Evolutionary conservation across 64 coral and sea anemone species (phyloP).

Genomic region (Hydrozoanthus tunicans): DNA sequence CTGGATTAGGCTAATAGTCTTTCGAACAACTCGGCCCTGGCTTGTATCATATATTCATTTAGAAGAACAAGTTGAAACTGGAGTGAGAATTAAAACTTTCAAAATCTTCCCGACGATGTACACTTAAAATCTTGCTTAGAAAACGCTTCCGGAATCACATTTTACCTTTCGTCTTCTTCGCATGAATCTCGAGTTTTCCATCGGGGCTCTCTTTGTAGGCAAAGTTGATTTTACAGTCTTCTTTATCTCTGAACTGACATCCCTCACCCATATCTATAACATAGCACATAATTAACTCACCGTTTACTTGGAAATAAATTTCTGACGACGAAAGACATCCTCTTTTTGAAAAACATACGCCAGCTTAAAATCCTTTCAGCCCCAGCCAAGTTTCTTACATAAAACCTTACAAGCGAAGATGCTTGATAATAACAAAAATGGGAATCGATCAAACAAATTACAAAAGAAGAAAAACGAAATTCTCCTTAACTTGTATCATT

Average conservation of each 20-base stretch:
- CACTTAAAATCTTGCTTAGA: neutral
- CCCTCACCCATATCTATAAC: conserved; percentile 81
- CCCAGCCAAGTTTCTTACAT: too few relatives aligned
- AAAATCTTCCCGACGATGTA: neutral
- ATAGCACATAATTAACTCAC: neutral
- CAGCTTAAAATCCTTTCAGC: too few relatives aligned
- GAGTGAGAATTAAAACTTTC: neutral
- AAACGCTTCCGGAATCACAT: neutral
- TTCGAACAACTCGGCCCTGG: too few relatives aligned
- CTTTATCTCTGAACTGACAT: conserved; percentile 75
- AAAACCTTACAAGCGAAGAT: too few relatives aligned
- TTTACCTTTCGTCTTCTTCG: conserved; percentile 76
- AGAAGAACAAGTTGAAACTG: too few relatives aligned
- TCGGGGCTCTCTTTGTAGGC: conserved; percentile 74
- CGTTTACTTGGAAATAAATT: neutral
- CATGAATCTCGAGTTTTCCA: conserved; percentile 63
- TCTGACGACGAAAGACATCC: neutral
- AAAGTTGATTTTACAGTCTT: conserved; percentile 82
- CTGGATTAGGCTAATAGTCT: too few relatives aligned
- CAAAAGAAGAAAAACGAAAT: too few relatives aligned
- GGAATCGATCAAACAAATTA: too few relatives aligned
- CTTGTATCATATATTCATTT: too few relatives aligned
- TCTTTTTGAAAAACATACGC: neutral
- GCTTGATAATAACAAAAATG: too few relatives aligned
- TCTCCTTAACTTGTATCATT: too few relatives aligned